phyloP scores from a whole-genome alignment of 2,797 vertebrate genomes.

The Mormyrops boulengeri region DNA sequence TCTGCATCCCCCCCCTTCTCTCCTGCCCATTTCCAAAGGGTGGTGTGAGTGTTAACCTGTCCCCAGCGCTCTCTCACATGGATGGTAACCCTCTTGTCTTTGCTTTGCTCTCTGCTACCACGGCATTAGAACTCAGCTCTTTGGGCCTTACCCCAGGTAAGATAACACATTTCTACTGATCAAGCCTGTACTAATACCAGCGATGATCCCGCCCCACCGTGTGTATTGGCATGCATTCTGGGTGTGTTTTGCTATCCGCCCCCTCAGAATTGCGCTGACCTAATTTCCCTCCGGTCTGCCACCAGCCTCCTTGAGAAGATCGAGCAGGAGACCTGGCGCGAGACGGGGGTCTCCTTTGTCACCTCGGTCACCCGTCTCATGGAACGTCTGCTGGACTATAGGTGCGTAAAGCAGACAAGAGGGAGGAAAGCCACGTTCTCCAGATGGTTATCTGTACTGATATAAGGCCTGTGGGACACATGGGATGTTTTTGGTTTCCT shows the following conservation, averaged over 20 bases:
- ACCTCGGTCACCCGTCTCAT: slow-evolving; percentile 95
- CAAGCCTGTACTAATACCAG: slow-evolving; percentile 28
- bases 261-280: not conserved
- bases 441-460: not conserved
- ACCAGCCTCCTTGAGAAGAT: slow-evolving; percentile 92
- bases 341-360: slow-evolving; percentile 93
- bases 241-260: not conserved
- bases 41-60: not conserved
- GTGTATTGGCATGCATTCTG: not conserved
- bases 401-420: slow-evolving; percentile 52
- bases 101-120: slow-evolving; percentile 61
- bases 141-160: slow-evolving; percentile 98
- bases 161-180: slow-evolving; percentile 39
- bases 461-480: not conserved
- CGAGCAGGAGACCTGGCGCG: slow-evolving; percentile 97
- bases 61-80: slow-evolving; percentile 22
- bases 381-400: slow-evolving; percentile 94
- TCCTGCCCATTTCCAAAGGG: not conserved
- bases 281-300: not conserved
- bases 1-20: not conserved
- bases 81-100: slow-evolving; percentile 63
- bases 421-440: not conserved
- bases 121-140: slow-evolving; percentile 88
- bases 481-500: not conserved
- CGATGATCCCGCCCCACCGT: not conserved